Base-by-base conservation (phyloP, 2,113 vertebrate genomes). In the Blennius ocellaris region DNA sequence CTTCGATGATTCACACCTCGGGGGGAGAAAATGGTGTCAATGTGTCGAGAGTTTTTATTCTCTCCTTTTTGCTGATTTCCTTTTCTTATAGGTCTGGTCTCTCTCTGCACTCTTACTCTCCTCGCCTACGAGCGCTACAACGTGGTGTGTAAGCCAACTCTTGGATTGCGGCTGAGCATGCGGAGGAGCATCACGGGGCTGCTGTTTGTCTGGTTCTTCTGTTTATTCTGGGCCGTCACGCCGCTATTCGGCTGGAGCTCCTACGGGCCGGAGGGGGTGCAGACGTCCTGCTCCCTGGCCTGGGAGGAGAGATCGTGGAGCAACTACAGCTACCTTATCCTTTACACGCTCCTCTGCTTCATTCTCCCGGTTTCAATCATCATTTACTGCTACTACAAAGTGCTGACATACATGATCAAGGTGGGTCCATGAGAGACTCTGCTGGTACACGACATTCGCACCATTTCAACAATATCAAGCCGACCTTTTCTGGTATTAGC, bases 281-380 rank as follows among this genome's bases (percentile, higher is more conserved):
- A 87, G 80, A 93, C 85, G 6, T 94, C 88, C 16, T 93, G 91
- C 68, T 93, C 91, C 5, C 67, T 94, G 82, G 82, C 83, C 38
- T 93, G 69, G 83, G 89, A 91, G 80, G 84, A 93, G 63, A 73
- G 90, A 53, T 93, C 90, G 2, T 73, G 60, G 85, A 62, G 12
- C 59, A 92, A 87, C 87, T 94, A 92, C 86, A 94, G 88, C 65
- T 94, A 92, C 43, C 86, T 92, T 45, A 87, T 91, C 74, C 15
- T 86, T 54, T 94, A 94, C 81, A 93, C 92, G 6, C 37, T 90
- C 15, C 21, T 90, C 48, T 92, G 93, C 72, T 87, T 94, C 78
- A 53, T 92, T 43, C 49, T 91, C 43, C 88, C 88, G 0, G 69
- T 90, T 3, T 14, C 16, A 14, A 80, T 93, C 55, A 92, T 92